Percentiles rank a stretch among this genome's conserved stretches.
These are phyloP conservation scores for Menidia menidia DNA, from an alignment of 2,797 vertebrate species.

Conservation along the genomic window DNA sequence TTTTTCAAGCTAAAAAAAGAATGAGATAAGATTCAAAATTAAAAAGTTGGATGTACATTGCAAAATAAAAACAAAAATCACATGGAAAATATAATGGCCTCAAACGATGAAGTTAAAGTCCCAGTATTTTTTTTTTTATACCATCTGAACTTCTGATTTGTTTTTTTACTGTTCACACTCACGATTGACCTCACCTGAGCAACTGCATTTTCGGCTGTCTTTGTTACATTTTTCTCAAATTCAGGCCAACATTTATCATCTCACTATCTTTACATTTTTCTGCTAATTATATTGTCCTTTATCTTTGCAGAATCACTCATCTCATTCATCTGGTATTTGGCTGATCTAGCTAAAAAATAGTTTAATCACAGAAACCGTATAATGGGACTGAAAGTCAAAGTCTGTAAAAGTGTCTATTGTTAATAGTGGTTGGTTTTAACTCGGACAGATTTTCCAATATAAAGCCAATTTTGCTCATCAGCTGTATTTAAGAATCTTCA, in stretches of 20 bases:
- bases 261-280: slow-evolving; percentile 64
- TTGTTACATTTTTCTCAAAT: slow-evolving; percentile 53
- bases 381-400: slow-evolving; percentile 24
- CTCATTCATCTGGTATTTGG: slow-evolving; percentile 36
- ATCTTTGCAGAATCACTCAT: slow-evolving; percentile 57
- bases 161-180: slow-evolving; percentile 29
- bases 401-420: slow-evolving; percentile 17
- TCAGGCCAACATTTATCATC: slow-evolving; percentile 52
- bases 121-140: background rate
- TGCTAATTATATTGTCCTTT: slow-evolving; percentile 64
- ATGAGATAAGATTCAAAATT: too few species aligned
- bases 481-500: background rate
- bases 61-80: too few species aligned
- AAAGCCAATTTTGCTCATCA: slow-evolving; percentile 2
- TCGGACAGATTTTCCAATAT: background rate
- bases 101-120: background rate
- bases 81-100: too few species aligned
- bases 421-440: slow-evolving; percentile 21
- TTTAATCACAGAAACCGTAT: slow-evolving; percentile 48
- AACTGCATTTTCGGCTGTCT: slow-evolving; percentile 45
- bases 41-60: too few species aligned
- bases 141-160: slow-evolving; percentile 8
- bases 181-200: slow-evolving; percentile 39
- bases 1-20: too few species aligned
- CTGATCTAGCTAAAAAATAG: slow-evolving; percentile 49